A percentile compares a stretch with the other conserved stretches of the same genome.
phyloP scores from a whole-genome alignment of 2,888 invertebrate species.

The Lypha dubia region DNA sequence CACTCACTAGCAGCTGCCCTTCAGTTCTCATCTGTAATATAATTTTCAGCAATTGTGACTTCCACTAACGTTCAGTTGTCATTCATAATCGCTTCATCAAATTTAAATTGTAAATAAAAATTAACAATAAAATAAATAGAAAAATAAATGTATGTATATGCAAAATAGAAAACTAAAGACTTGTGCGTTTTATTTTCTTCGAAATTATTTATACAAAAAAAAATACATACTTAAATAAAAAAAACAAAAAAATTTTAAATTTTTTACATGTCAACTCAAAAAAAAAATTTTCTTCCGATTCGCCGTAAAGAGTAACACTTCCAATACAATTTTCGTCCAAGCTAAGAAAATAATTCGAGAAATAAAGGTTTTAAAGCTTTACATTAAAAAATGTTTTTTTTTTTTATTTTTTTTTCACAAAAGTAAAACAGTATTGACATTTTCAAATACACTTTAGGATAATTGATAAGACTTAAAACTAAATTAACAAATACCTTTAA shows the following conservation, averaged over 20 bases:
- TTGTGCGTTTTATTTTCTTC: background rate
- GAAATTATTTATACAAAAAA: background rate
- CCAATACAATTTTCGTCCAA: too few species aligned
- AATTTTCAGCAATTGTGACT: too few species aligned
- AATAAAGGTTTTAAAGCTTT: background rate
- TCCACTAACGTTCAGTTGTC: too few species aligned
- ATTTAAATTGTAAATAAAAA: slow-evolving; percentile 54
- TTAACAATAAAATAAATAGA: slow-evolving; percentile 34
- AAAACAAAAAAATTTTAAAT: background rate
- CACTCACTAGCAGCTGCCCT: too few species aligned
- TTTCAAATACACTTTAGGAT: slow-evolving; percentile 2
- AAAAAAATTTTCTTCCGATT: background rate
- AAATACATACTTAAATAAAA: background rate
- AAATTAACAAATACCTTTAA: slow-evolving; percentile 52
- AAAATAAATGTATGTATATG: slow-evolving; percentile 39
- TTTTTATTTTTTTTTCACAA: slow-evolving; percentile 2
- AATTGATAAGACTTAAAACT: slow-evolving; percentile 54
- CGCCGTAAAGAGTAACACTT: background rate
- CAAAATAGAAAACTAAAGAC: slow-evolving; percentile 9
- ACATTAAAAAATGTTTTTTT: background rate
- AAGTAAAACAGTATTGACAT: slow-evolving; percentile 3
- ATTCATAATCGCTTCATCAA: too few species aligned
- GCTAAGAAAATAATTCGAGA: too few species aligned
- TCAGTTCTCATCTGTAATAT: too few species aligned
- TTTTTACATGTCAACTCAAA: background rate